phyloP scores from a whole-genome alignment of 2,113 vertebrate genomes.

The Alosa alosa region DNA sequence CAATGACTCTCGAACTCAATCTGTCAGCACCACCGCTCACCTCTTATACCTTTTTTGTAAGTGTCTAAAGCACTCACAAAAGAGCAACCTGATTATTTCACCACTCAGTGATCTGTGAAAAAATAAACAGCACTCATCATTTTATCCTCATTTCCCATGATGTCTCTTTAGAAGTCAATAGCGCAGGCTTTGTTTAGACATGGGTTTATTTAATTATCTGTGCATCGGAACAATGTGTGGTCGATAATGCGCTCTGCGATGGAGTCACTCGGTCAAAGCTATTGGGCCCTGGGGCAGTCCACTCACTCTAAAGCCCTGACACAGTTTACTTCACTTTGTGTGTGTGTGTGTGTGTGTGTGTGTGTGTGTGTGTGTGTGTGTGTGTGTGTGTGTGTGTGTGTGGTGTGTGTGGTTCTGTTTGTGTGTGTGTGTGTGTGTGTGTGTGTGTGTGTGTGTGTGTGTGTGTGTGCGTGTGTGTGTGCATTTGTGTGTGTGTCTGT shows the following conservation, averaged over 20 bases:
- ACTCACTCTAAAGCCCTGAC: no score
- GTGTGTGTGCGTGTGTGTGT: not conserved
- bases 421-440: slow-evolving; percentile 15
- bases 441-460: not conserved
- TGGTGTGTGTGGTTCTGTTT: not conserved
- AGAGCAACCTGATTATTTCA: not conserved
- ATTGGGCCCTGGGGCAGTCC: not conserved
- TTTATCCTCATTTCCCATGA: no score
- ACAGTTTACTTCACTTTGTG: not conserved
- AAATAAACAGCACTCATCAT: not conserved
- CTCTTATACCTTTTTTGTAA: no score
- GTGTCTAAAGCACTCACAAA: no score
- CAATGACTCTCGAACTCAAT: not conserved
- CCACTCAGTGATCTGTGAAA: not conserved
- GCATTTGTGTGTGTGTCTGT: not conserved
- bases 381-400: not conserved
- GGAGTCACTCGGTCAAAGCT: not conserved
- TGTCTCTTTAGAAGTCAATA: no score
- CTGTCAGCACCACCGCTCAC: not conserved
- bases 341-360: slow-evolving; percentile 7
- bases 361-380: slow-evolving; percentile 5
- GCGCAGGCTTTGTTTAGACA: no score
- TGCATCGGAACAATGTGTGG: not conserved
- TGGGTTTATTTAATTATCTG: no score
- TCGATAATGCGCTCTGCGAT: not conserved